A percentile compares a stretch with the other conserved stretches of the same genome.
Evolutionary conservation across 1,140 invertebrate species (phyloP).

Genomic region (Pseudachorutes palmiensis): DNA sequence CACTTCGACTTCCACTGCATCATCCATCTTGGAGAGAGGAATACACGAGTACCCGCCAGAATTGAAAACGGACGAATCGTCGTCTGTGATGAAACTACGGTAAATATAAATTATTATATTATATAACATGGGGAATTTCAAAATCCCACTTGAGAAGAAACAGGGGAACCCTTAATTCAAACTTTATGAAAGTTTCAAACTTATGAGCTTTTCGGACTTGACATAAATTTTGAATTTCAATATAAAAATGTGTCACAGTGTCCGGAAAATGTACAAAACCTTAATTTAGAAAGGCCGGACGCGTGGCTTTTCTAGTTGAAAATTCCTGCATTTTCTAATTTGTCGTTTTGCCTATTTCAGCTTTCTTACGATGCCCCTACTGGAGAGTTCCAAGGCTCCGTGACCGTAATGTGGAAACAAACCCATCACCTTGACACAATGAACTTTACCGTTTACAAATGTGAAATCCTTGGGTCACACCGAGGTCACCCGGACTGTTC

Average conservation of each 20-base stretch:
- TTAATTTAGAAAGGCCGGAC: too few relatives aligned
- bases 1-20: slow-evolving; percentile 84
- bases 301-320: too few relatives aligned
- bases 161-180: too few relatives aligned
- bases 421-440: slow-evolving; percentile 86
- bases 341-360: too few relatives aligned
- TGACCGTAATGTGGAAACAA: slow-evolving; percentile 84
- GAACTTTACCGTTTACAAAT: slow-evolving; percentile 85
- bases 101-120: slow-evolving; percentile 41
- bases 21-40: slow-evolving; percentile 79
- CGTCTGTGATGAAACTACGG: slow-evolving; percentile 78
- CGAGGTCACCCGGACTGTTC: slow-evolving; percentile 88
- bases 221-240: too few relatives aligned
- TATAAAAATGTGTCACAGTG: too few relatives aligned
- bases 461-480: slow-evolving; percentile 83
- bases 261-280: too few relatives aligned
- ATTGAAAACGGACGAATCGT: slow-evolving; percentile 72
- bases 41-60: slow-evolving; percentile 74
- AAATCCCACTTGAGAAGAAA: too few relatives aligned
- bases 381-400: slow-evolving; percentile 76
- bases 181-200: too few relatives aligned
- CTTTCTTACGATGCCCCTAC: slow-evolving; percentile 80
- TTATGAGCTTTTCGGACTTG: too few relatives aligned
- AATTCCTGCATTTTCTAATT: too few relatives aligned
- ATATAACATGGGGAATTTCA: too few relatives aligned